These are phyloP conservation scores for Didymodactylos carnosus DNA, from an alignment of 2,888 invertebrate species.

Conservation along the genomic window DNA sequence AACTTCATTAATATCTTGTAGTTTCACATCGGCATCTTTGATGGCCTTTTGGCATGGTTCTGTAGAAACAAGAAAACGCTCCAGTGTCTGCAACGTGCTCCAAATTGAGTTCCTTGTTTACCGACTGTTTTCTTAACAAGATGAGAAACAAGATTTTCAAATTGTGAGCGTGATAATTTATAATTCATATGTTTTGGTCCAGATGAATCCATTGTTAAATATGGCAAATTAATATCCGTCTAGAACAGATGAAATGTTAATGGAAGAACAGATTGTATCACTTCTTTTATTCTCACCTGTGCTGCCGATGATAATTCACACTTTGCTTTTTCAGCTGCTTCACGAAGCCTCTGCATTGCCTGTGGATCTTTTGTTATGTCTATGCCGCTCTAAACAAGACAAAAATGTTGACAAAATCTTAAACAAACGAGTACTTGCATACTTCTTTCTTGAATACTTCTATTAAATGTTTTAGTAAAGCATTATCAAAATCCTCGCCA, in stretches of 20 bases:
- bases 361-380: constrained; percentile 82
- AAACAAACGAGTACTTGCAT: not conserved
- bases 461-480: constrained; percentile 67
- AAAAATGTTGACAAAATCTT: not conserved
- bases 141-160: constrained; percentile 68
- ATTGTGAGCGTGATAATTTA: constrained; percentile 74
- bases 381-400: constrained; percentile 45
- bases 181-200: constrained; percentile 97
- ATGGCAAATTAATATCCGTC: constrained; percentile 91
- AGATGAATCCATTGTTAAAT: constrained; percentile 80
- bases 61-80: not conserved
- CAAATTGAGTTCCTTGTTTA: not conserved
- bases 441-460: constrained; percentile 60
- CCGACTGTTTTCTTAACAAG: constrained; percentile 30
- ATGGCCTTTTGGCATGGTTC: constrained; percentile 83
- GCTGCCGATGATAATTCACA: constrained; percentile 65
- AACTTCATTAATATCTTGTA: constrained; percentile 84
- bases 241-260: constrained; percentile 16
- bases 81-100: too few relatives aligned
- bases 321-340: constrained; percentile 95
- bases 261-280: too few relatives aligned
- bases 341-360: constrained; percentile 92
- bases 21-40: constrained; percentile 71
- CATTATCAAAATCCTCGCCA: constrained; percentile 95
- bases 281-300: not conserved